Base-by-base conservation (phyloP, 2,888 invertebrate species). In the Cryptocephalus primarius region DNA sequence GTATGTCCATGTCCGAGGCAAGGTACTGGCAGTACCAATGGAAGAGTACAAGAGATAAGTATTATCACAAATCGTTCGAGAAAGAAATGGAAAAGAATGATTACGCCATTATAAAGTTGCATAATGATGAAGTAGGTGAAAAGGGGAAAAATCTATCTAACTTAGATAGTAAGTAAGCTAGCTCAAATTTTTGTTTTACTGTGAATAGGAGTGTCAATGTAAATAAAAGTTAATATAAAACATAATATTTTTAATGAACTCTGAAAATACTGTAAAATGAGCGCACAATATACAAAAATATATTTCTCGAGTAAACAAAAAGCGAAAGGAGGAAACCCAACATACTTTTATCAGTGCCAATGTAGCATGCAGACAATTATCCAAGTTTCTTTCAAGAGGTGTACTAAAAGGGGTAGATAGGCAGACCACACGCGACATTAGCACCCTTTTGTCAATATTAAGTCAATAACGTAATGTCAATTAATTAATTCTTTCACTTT, bases 1-100 rank as follows among this genome's bases (percentile, higher is more conserved):
- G 85, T 32, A 61, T 75, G 1, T 68, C 76, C 1, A 82, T 85
- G 78, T 74, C 78, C 38, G 81, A 85, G 47, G 71, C 83, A 10
- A 73, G 79, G 49, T 73, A 73, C 59, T 77, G 77, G 68, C 76
- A 82, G 57, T 72, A 75, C 54, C 72, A 71, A 57, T 72, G 72
- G 71, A 68, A 70, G 43, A 38, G 64, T 8, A 48, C 61, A 1
- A 63, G 75, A 40, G 64, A 67, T n/a, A 62, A 67, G 48, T 62
- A 55, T 46, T 64, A 71, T 8, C 56, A 58, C 1, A 60, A 68
- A 53, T 68, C 56, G n/a, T 47, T 64, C 41, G 56, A 54, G 48
- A 49, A 60, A 50, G 53, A 60, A 42, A 47, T 60, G 40, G 61
- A 61, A 42, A 55, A 59, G 47, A 60, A 69, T 44, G 63, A 69